Evolutionary conservation across 53 echinoderm and acorn worm species (phyloP), one percentile per base, ranked within the genome.

Genomic region (Pentamera pediparva): DNA sequence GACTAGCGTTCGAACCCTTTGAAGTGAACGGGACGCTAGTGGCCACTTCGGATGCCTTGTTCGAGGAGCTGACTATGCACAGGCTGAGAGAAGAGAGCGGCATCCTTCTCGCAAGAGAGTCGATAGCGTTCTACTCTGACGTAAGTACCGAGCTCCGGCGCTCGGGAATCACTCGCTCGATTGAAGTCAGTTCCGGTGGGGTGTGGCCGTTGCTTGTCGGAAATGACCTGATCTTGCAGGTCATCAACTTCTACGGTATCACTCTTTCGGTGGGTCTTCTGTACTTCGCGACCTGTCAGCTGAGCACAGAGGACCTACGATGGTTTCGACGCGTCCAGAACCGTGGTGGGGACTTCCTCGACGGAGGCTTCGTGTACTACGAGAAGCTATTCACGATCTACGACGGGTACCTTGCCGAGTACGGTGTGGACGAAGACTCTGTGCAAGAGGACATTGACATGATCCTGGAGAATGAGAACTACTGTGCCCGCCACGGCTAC

Each of bases 141-240:
- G 70, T 79, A 15, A 79, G 38, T 58, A 4, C 39, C 18, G 72
- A 65, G 31, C 18, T 79, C 9, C 15, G 69, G 11, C 29, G 27
- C 7, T 24, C 26, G 29, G 54, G 40, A 8, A 17, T 69, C 3
- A 52, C 4, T 7, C 27, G 32, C 32, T 65, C 56, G 48, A 55
- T 65, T 3, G 29, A 70, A 37, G 50, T 79, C 1, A 52, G 56
- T 29, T 61, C 73, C 20, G 81, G 81, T 3, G 34, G 24, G 2
- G 10, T 81, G 7, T 81, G 81, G 81, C 81, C 81, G 8, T 39
- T 35, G 10, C 25, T 75, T 18, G 81, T 81, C 8, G 58, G 39
- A 1, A 74, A 75, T 49, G 19, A 47, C 51, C 36, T 57, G 4
- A 37, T 81, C 15, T 50, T 81, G 5, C 41, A 74, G 59, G 12